Evolutionary conservation across 2,113 vertebrate species (phyloP), one percentile per base, ranked within the genome.

Genomic region (Sylvia atricapilla): DNA sequence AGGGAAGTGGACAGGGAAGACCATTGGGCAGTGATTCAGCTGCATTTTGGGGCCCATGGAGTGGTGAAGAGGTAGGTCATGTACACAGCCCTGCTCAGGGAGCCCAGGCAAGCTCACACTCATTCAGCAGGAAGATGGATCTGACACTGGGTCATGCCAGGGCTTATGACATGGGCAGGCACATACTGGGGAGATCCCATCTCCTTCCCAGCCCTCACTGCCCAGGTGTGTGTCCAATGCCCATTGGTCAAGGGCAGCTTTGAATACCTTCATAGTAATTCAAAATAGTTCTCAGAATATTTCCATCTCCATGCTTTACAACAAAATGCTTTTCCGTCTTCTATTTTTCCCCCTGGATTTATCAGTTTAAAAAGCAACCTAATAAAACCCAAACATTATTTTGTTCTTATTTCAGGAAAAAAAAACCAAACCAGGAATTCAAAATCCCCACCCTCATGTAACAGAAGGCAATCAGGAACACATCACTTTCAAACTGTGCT

Each of bases 261-360:
- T 47, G 41, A 49, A 63, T 8, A 25, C 13, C 35, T 60, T 37
- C 39, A 25, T 5, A 55, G 27, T 30, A 30, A 50, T 64, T 62
- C 17, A 46, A 39, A 67, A 30, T 39, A 63, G 60, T 70, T 74
- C 35, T 74, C 47, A 52, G 64, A 77, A 4, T 22, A 49, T 50
- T 69, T 62, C 77, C 37, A 74, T 41, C 41, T 44, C 41, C 20
- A 2, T n/a, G 50, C 23, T 89, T 87, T 74, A 44, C 2, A 7
- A 39, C 28, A 73, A 73, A 77, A 69, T 27, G 8, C 37, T 77
- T 68, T 83, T 39, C 39, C 1, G 0, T 68, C 39, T 50, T 62
- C 46, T 58, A 13, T 18, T 15, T 33, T 6, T 2, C 0, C 0
- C 17, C 33, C 4, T 1, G 4, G 50, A 63, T 31, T 80, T 60